Conservation (phyloP, 2,888 invertebrate genomes). For the Eilema caniola region DNA sequence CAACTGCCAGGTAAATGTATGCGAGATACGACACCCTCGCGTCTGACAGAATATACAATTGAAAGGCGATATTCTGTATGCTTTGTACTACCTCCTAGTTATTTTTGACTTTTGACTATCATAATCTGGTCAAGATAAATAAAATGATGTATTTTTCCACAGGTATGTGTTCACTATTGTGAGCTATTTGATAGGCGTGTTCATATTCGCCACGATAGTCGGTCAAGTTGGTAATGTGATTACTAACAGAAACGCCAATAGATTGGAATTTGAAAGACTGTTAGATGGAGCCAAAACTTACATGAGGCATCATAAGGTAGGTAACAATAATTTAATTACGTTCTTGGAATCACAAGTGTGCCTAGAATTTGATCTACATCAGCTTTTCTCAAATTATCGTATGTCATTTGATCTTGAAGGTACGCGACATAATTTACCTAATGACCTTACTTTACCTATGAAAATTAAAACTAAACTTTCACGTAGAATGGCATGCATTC, state of each 20-base stretch:
- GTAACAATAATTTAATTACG: background rate
- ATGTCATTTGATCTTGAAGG: background rate
- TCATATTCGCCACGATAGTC: slow-evolving; percentile 99
- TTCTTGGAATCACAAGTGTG: background rate
- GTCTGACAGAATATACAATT: background rate
- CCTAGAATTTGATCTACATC: background rate
- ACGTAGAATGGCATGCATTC: background rate
- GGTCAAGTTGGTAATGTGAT: slow-evolving; percentile 99
- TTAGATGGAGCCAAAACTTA: slow-evolving; percentile 98
- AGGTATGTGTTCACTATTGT: slow-evolving; percentile 99
- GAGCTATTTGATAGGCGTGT: slow-evolving; percentile 98
- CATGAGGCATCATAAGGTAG: slow-evolving; percentile 97
- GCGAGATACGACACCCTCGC: background rate
- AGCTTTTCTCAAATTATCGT: background rate
- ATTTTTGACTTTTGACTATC: background rate
- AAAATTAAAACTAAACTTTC: background rate
- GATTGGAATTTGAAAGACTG: slow-evolving; percentile 97
- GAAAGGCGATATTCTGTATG: background rate
- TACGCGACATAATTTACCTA: too few relatives aligned
- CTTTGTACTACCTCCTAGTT: background rate
- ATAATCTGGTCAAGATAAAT: slow-evolving; percentile 20
- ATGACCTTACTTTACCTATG: too few relatives aligned
- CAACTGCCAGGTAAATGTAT: background rate
- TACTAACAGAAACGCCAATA: slow-evolving; percentile 98
- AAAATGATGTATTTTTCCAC: slow-evolving; percentile 64